Evolutionary conservation across 1,140 invertebrate genomes (phyloP), one percentile per base, ranked within the genome.

Genomic region (Meloidogyne floridensis): DNA sequence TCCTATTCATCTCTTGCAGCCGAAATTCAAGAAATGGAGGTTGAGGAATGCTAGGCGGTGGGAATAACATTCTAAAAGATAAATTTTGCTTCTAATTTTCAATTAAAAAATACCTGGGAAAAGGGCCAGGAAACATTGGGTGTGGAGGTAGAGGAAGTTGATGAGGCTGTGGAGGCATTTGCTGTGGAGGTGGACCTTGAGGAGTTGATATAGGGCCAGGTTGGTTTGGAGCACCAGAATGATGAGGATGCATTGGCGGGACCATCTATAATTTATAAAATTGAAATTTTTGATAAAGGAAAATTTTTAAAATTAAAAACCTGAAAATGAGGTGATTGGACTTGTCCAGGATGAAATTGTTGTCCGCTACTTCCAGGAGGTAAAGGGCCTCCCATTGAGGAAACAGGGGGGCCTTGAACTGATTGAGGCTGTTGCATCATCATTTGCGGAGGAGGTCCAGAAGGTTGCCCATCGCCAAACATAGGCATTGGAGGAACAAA

Each of bases 21-120:
- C 83, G 75, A 65, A 74, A 84, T 70, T 84, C 83, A 42, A 84
- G 72, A 51, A 84, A 84, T 20, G 83, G 83, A 53, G 81, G 83
- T 54, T 83, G 83, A 53, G 83, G 83, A 69, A 83, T 71, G 11
- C 51, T 79, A 13, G 75, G 75, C 15, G 59, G 71, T 13, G 80
- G 80, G 11, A 72, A 71, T 18, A 81, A 47, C 75, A 71, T 18
- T 11, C 51, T 75, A 32, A 80, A 79, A 79, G 20, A 15, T 0
- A 2, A 13, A 10, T 13, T 69, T 18, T 77, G 59, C 2, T 11
- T 32, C 32, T 5, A 42, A 18, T 72, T 72, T 10, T 74, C 0
- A 51, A 56, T 1, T 77, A 13, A 70, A 15, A 65, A 43, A 42
- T 42, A 53, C 74, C 80, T 18, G 18, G 80, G 80, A 59, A 80